Base-by-base conservation (phyloP, 2,888 invertebrate genomes). In the Scaeva pyrastri region DNA sequence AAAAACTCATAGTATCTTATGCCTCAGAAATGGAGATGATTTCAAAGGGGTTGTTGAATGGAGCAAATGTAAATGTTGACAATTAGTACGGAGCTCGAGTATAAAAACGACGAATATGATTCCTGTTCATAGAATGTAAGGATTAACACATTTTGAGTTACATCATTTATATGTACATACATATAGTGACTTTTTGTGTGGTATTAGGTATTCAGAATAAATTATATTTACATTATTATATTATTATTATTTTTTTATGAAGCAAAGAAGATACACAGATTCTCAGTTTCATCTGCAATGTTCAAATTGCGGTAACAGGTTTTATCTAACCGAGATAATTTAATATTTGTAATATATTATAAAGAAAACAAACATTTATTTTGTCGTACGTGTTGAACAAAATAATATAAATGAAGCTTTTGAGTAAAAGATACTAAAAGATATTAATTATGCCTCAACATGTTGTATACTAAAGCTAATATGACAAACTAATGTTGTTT, bases 31-130 rank as follows among this genome's bases (percentile, higher is more conserved):
- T 21, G 60, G 39, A n/a, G 26, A 26, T 41, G 11, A 60, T 60
- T 60, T 60, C 4, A 41, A 41, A 41, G 10, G 14, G 10, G 60
- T 14, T 60, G 39, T n/a, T 39, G 39, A 39, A 39, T 31, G 14
- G 50, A 19, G 66, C 36, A 48, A 68, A 68, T 68, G 76, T 81
- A 73, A 85, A 77, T 73, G 76, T 77, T 76, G 52, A 73, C 85
- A 81, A 81, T 85, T 85, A 76, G 76, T 60, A 66, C n/a, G 68
- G 11, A 58, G 62, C 31, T 68, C 21, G n/a, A n/a, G 43, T 39
- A 39, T 39, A 39, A 39, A 23, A 62, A 55, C 43, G 43, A 31
- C 12, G 36, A 31, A 23, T 12, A 56, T 36, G 36, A 48, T 48
- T 48, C 11, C 14, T 68, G 68, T 73, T 68, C 73, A 73, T 73